Evolutionary conservation across 2,888 invertebrate species (phyloP).

Genomic region (Aporophyla nigra): DNA sequence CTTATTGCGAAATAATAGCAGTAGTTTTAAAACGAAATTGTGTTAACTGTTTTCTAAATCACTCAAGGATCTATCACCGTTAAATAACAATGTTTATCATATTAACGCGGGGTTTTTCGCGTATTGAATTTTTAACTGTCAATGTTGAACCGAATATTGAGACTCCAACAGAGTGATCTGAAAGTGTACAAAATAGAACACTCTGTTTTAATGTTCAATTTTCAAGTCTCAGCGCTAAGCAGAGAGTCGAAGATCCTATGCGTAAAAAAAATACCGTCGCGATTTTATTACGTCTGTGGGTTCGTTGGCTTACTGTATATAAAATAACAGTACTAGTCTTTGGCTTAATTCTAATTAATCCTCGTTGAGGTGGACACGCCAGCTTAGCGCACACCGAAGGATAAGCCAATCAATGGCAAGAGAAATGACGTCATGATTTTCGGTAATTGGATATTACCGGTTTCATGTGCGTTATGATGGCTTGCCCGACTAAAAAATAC

Average conservation of each 20-base stretch:
- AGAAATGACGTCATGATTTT: constrained; percentile 27
- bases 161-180: no score
- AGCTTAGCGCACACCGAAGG: constrained; percentile 28
- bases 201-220: no score
- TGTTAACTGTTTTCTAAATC: constrained; percentile 24
- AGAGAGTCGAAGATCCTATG: no score
- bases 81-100: constrained; percentile 40
- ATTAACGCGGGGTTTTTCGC: no score
- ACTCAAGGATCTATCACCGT: constrained; percentile 40
- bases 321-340: constrained; percentile 27
- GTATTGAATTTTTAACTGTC: no score
- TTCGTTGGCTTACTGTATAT: constrained; percentile 1
- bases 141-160: no score
- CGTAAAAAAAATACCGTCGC: no score
- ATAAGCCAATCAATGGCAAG: constrained; percentile 50
- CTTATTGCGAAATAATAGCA: constrained; percentile 27
- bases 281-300: no score
- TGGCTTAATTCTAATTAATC: constrained; percentile 51
- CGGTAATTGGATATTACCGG: constrained; percentile 39
- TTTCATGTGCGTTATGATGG: constrained; percentile 6
- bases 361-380: constrained; percentile 28
- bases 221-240: no score
- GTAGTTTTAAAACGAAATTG: constrained; percentile 11
- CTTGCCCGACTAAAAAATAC: not conserved
- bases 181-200: no score